Conservation (phyloP, 2,888 invertebrate species). For the Rhagophthalmus giganteus region DNA sequence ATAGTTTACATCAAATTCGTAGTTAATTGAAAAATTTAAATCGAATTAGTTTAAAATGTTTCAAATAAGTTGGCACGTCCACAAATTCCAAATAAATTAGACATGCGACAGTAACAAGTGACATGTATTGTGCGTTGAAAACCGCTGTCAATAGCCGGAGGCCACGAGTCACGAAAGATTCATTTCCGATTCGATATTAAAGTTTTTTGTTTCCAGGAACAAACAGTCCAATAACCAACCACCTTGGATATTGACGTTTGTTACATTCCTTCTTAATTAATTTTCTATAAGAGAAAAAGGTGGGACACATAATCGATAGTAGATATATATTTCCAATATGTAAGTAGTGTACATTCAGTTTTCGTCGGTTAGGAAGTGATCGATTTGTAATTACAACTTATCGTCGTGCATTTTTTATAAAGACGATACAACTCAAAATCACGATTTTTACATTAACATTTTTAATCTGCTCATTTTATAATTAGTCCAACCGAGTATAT, state of each 20-base stretch:
- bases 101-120: constrained; percentile 18
- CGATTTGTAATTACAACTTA: not conserved
- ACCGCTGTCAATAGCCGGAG: constrained; percentile 18
- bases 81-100: constrained; percentile 10
- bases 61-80: not conserved
- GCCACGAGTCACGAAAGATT: constrained; percentile 14
- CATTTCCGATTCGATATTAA: constrained; percentile 22
- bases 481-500: too few species aligned
- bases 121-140: constrained; percentile 19
- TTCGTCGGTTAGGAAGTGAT: too few species aligned
- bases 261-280: constrained; percentile 19
- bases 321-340: not conserved
- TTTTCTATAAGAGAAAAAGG: constrained; percentile 11
- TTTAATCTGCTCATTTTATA: too few species aligned
- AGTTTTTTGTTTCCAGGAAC: constrained; percentile 10
- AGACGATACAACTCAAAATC: too few species aligned
- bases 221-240: constrained; percentile 11
- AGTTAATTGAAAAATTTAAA: too few species aligned
- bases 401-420: not conserved
- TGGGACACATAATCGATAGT: not conserved
- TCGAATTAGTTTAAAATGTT: not conserved
- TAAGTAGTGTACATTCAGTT: not conserved
- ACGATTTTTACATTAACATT: not conserved
- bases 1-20: too few species aligned
- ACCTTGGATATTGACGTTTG: constrained; percentile 16